Evolutionary conservation across 2,113 vertebrate species (phyloP).

Genomic region (Dunckerocampus dactyliophorus): DNA sequence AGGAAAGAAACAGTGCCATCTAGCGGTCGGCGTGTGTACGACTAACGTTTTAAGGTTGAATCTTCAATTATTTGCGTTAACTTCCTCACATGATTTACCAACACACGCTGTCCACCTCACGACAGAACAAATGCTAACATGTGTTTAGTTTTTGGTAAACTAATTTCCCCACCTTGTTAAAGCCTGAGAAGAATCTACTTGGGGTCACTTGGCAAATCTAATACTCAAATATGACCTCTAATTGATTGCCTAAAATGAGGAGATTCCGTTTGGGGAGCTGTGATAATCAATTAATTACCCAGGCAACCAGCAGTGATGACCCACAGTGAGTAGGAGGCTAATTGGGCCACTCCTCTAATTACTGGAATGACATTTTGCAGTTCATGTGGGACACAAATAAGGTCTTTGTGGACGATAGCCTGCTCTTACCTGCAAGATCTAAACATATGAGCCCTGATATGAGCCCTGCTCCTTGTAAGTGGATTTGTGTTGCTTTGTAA

Average conservation of each 20-base stretch:
- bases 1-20: constrained; percentile 71
- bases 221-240: constrained; percentile 27
- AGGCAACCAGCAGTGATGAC: constrained; percentile 2
- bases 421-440: too few species aligned
- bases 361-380: not conserved
- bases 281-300: constrained; percentile 42
- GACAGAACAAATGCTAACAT: constrained; percentile 23
- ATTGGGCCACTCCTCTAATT: not conserved
- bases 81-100: not conserved
- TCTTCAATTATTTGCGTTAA: not conserved
- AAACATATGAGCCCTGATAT: too few species aligned
- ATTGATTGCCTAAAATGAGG: constrained; percentile 42
- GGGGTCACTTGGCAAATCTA: constrained; percentile 27
- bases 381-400: too few species aligned
- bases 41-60: not conserved
- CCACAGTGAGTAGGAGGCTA: not conserved
- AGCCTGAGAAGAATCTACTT: constrained; percentile 15
- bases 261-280: constrained; percentile 16
- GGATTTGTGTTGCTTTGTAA: not conserved
- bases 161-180: constrained; percentile 40
- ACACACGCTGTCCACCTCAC: constrained; percentile 12
- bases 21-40: constrained; percentile 52
- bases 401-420: too few species aligned
- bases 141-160: constrained; percentile 34
- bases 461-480: not conserved